Base-by-base conservation (phyloP, 2,797 vertebrate species). In the Parotocinclus haroldoi region DNA sequence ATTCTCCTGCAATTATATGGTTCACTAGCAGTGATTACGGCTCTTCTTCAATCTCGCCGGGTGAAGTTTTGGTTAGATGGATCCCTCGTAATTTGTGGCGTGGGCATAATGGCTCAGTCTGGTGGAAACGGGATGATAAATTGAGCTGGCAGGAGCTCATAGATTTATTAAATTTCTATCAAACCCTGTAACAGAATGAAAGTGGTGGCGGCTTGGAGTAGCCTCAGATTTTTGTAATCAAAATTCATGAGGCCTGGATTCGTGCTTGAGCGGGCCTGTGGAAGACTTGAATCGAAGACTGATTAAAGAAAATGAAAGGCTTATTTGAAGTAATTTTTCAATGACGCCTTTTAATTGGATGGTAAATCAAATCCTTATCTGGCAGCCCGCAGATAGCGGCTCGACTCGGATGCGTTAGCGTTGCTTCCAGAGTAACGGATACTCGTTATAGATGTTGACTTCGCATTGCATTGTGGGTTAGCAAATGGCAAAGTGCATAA, bases 281-380 rank as follows among this genome's bases (percentile, higher is more conserved):
- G 91, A 92, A 90, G 89, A 82, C 88, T 91, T 91, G 92, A 92
- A 92, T 93, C 91, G 89, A 92, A 91, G 89, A 91, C 89, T 93
- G 93, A 93, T 93, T 93, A 93, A 92, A 92, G 92, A 93, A 95
- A 95, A 94, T 92, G 92, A 93, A 93, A 87, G 93, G 89, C 91
- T 94, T 94, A 95, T 96, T 96, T 96, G 91, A 96, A 93, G 95
- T 96, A 94, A 96, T 96, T 96, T 96, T 98, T 98, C 95, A 98
- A 94, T 95, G 94, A 96, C 92, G 88, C 90, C 92, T 93, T 96
- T 98, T 98, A 98, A 98, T 98, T 98, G 95, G 95, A 95, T 93
- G 94, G 95, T 96, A 96, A 97, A 96, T 98, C 95, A 96, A 95
- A 94, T 93, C 87, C 94, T 97, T 97, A 98, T 98, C 96, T 96